Base-by-base conservation (phyloP, 2,888 invertebrate genomes). In the Smittia aterrima region DNA sequence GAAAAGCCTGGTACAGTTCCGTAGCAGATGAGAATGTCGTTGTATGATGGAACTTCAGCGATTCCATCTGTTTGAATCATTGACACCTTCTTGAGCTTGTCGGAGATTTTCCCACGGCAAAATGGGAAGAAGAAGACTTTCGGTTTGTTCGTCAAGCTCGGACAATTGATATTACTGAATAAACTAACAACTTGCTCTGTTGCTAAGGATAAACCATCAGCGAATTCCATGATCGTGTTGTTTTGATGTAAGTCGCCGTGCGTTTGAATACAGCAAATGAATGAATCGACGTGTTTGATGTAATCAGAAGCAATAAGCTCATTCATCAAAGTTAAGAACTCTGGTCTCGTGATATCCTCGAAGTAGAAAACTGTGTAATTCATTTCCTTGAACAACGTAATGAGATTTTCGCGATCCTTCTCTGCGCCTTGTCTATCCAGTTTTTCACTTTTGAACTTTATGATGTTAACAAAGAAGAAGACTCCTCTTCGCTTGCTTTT, bases 121-220 rank as follows among this genome's bases (percentile, higher is more conserved):
- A 87, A 87, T 79, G 91, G 91, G 79, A 91, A 90, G 75, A 92
- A 85, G 79, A 91, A 89, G 74, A 92, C 87, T 82, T 91, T 91
- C 22, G 91, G 91, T 78, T 89, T 87, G 72, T 85, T 83, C 9
- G 80, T 78, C 75, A 91, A 83, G 73, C 80, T 79, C 0, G 84
- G 83, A 79, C 89, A 87, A 73, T 82, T 83, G 16, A 79, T 77
- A 78, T 87, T 86, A 78, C 85, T 85, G 81, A 91, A 91, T 77
- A 85, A 83, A 40, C 86, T 83, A 32, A 89, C 81, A 77, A 92
- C 85, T 66, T 85, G 82, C 20, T 84, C 82, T 32, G 86, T 84
- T 75, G 85, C 80, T 72, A 87, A 79, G 20, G 83, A 79, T 4
- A 82, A 78, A 25, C 87, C 86, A 81, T 90, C 89, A 75, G 80